Evolutionary conservation across 2,797 vertebrate genomes (phyloP).

Genomic region (Smutsia temminckii): DNA sequence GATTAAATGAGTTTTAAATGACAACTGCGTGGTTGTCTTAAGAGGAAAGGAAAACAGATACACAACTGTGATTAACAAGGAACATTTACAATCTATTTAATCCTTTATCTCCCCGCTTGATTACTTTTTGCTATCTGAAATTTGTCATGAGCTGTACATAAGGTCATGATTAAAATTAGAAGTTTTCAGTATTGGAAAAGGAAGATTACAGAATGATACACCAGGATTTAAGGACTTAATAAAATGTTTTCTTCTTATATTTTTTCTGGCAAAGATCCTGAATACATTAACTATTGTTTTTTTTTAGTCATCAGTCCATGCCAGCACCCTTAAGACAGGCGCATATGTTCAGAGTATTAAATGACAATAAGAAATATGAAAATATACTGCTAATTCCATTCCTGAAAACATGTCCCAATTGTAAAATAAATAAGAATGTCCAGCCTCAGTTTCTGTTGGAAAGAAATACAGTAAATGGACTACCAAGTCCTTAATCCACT

Average conservation of each 20-base stretch:
- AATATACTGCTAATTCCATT: not conserved
- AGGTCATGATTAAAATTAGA: constrained; percentile 35
- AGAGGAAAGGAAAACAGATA: not conserved
- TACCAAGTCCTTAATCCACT: not conserved
- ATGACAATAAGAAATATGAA: not conserved
- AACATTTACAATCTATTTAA: not conserved
- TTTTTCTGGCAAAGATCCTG: not conserved
- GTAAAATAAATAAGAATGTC: not conserved
- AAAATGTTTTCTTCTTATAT: not conserved
- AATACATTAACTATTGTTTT: not conserved
- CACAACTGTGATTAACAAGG: not conserved
- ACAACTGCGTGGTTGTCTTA: not conserved
- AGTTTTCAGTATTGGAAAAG: not conserved
- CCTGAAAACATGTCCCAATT: not conserved
- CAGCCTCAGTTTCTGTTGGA: not conserved
- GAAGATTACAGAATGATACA: not conserved
- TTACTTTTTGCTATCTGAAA: not conserved
- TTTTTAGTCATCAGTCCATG: not conserved
- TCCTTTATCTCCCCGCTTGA: not conserved
- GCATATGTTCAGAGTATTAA: not conserved
- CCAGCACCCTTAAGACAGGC: not conserved
- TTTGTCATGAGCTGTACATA: not conserved
- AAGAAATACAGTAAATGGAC: not conserved
- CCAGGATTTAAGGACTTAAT: not conserved
- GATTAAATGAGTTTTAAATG: constrained; percentile 48